Evolutionary conservation across 2,888 invertebrate species (phyloP), one percentile per base, ranked within the genome.

Genomic region (Nomada ferruginata): DNA sequence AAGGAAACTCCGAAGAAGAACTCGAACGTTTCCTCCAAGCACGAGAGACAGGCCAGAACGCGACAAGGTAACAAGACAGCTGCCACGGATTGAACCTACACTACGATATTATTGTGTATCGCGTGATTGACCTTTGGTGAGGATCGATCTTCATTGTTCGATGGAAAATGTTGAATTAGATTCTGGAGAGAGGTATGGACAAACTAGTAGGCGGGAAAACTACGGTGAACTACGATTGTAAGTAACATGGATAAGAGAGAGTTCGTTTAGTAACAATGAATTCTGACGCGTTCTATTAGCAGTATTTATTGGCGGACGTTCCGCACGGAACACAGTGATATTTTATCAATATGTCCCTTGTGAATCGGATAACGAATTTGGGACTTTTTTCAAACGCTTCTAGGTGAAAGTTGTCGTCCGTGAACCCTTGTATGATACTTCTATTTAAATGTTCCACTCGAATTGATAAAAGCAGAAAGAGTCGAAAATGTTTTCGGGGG

Each of bases 281-380:
- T 91, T 90, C 92, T 91, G 92, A 92, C 92, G 91, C 90, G 91
- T 89, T 91, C 90, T 88, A 89, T 87, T 90, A 92, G 90, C 86
- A 91, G 89, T 92, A 91, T 92, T 92, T 91, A 92, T 91, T 90
- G 84, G 86, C 72, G 89, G 87, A 91, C 89, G 78, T 83, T 79
- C 76, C 66, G 66, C 42, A 82, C 87, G 90, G 88, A 88, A 87
- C 23, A 87, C 82, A 83, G 89, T 86, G 87, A 91, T 91, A 92
- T 92, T 91, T 91, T 91, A 91, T 89, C 89, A 89, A 89, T 83
- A 84, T 15, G 20, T 80, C 84, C 84, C 83, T 61, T 26, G 64
- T 70, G 75, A 83, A 88, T 86, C 85, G 81, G 80, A 86, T 85
- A 75, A 85, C 66, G 73, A 85, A 36, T 7, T 36, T 36, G 80